Conservation (phyloP, 2,797 vertebrate species). For the Sternarchorhynchus goeldii region DNA sequence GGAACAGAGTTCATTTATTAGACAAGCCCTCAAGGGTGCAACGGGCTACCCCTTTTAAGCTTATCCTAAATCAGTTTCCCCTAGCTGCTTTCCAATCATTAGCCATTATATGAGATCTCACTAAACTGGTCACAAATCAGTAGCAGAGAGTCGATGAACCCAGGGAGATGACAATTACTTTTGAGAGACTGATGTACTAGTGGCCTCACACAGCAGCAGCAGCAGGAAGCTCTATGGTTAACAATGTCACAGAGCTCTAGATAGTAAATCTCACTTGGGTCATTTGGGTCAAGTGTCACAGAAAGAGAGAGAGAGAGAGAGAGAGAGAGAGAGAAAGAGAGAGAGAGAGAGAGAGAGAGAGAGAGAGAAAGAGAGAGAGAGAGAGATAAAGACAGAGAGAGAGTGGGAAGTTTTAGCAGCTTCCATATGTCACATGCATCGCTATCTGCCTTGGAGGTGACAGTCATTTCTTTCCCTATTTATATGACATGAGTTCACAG, state of each 20-base stretch:
- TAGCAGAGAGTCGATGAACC: slow-evolving; percentile 5
- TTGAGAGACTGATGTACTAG: not conserved
- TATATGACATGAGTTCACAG: slow-evolving; percentile 56
- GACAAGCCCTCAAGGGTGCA: not conserved
- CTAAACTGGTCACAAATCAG: not conserved
- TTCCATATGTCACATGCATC: slow-evolving; percentile 45
- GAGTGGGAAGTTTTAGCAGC: not conserved
- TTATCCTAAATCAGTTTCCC: slow-evolving; percentile 1
- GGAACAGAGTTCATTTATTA: not conserved
- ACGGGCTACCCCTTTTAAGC: slow-evolving; percentile 10
- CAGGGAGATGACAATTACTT: not conserved
- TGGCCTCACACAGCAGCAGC: not conserved
- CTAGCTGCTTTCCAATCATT: slow-evolving; percentile 15
- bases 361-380: slow-evolving; percentile 9
- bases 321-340: slow-evolving; percentile 14
- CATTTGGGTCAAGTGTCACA: slow-evolving; percentile 30
- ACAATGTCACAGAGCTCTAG: slow-evolving; percentile 17
- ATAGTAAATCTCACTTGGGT: slow-evolving; percentile 55
- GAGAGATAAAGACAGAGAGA: slow-evolving; percentile 20
- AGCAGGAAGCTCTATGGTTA: slow-evolving; percentile 21
- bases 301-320: slow-evolving; percentile 7
- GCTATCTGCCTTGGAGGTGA: slow-evolving; percentile 35
- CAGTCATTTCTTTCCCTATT: slow-evolving; percentile 63
- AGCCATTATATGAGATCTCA: not conserved
- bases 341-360: too few species aligned